Evolutionary conservation across 1,140 invertebrate genomes (phyloP).

Genomic region (Maniola jurtina): DNA sequence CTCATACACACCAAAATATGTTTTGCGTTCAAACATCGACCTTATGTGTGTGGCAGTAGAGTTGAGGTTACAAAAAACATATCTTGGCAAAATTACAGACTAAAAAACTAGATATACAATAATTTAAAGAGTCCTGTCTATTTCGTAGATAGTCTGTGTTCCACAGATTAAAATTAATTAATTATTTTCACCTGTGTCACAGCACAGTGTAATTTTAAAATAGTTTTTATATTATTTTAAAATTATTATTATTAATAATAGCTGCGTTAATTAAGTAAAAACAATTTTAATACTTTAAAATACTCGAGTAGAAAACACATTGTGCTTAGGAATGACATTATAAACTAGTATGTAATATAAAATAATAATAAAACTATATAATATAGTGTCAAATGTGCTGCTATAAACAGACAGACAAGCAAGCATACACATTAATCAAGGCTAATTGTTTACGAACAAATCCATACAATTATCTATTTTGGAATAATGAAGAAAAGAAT

Average conservation of each 20-base stretch:
- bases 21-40: slow-evolving; percentile 35
- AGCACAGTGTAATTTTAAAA: background rate
- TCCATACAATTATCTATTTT: background rate
- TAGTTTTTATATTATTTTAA: slow-evolving; percentile 26
- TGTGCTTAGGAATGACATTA: slow-evolving; percentile 43
- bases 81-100: slow-evolving; percentile 39
- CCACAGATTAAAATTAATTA: background rate
- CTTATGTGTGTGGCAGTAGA: slow-evolving; percentile 49
- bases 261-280: slow-evolving; percentile 24
- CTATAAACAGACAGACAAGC: background rate
- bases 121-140: slow-evolving; percentile 44
- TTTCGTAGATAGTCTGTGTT: slow-evolving; percentile 31
- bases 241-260: slow-evolving; percentile 24
- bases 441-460: background rate
- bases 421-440: slow-evolving; percentile 2
- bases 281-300: slow-evolving; percentile 43
- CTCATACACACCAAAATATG: slow-evolving; percentile 47
- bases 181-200: background rate
- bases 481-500: too few relatives aligned
- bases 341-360: background rate
- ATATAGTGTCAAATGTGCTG: background rate
- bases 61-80: slow-evolving; percentile 42
- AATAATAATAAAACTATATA: slow-evolving; percentile 13
- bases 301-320: slow-evolving; percentile 40
- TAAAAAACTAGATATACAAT: slow-evolving; percentile 34